Evolutionary conservation across 1,140 invertebrate species (phyloP).

Genomic region (Dinothrombium tinctorium): DNA sequence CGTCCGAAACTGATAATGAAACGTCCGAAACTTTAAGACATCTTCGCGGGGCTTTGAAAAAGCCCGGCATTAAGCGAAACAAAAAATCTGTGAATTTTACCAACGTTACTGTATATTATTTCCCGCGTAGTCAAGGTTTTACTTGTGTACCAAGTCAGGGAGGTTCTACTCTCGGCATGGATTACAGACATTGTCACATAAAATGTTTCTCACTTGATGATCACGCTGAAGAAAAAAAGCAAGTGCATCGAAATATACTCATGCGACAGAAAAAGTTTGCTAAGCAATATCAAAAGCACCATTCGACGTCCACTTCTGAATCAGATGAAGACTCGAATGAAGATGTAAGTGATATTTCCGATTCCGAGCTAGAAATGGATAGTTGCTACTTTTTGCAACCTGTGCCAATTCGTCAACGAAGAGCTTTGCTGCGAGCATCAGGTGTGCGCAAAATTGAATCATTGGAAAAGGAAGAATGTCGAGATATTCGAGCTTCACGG

Average conservation of each 20-base stretch:
- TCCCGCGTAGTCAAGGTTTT: conserved; percentile 83
- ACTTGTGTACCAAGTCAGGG: conserved; percentile 84
- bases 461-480: conserved; percentile 76
- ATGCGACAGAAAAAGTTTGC: conserved; percentile 41
- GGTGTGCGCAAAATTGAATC: conserved; percentile 83
- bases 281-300: conserved; percentile 15
- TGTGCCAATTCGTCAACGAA: conserved; percentile 65
- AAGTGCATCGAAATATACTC: conserved; percentile 53
- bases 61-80: conserved; percentile 6
- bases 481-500: conserved; percentile 65
- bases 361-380: conserved; percentile 61
- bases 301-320: conserved; percentile 9
- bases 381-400: conserved; percentile 76
- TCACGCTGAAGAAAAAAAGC: conserved; percentile 60
- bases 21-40: not conserved
- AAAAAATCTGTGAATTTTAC: conserved; percentile 49
- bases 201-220: conserved; percentile 49
- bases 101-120: conserved; percentile 81
- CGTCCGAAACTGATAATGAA: conserved; percentile 7
- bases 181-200: conserved; percentile 48
- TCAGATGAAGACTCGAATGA: conserved; percentile 23
- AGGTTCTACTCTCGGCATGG: conserved; percentile 85
- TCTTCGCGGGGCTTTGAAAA: not conserved
- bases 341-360: conserved; percentile 53
- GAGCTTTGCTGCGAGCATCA: conserved; percentile 57